Conservation (phyloP, 2,113 vertebrate species). For the Oostethus manadensis region DNA sequence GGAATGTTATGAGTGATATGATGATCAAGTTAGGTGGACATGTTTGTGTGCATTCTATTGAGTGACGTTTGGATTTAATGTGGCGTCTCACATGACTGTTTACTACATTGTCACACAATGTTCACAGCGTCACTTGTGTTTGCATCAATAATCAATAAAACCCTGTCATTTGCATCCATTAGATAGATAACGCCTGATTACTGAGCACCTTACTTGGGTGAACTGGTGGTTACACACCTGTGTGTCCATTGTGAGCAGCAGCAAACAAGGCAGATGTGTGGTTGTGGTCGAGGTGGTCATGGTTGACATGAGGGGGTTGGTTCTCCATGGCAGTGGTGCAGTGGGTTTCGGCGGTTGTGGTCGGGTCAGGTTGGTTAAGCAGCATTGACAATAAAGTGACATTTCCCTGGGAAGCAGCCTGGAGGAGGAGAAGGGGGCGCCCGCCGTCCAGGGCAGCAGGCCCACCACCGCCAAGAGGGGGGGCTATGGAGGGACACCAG, state of each 20-base stretch:
- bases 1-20: no score
- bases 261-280: conserved; percentile 96
- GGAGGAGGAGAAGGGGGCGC: conserved; percentile 96
- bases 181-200: no score
- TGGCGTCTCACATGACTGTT: no score
- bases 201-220: no score
- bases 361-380: conserved; percentile 93
- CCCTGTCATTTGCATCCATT: no score
- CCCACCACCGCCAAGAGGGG: conserved; percentile 88
- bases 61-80: no score
- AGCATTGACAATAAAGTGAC: conserved; percentile 99
- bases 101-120: no score
- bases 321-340: conserved; percentile 76
- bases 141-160: no score
- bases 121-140: no score
- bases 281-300: conserved; percentile 81
- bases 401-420: conserved; percentile 99
- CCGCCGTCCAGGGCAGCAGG: conserved; percentile 98
- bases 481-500: conserved; percentile 98
- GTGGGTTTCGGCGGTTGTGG: conserved; percentile 18
- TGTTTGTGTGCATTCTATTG: no score
- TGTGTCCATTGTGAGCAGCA: conserved; percentile 96
- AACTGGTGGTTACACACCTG: conserved; percentile 72
- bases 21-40: no score
- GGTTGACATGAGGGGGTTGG: conserved; percentile 73